Evolutionary conservation across 2,888 invertebrate genomes (phyloP), one percentile per base, ranked within the genome.

Genomic region (Hydrotaea diabolus): DNA sequence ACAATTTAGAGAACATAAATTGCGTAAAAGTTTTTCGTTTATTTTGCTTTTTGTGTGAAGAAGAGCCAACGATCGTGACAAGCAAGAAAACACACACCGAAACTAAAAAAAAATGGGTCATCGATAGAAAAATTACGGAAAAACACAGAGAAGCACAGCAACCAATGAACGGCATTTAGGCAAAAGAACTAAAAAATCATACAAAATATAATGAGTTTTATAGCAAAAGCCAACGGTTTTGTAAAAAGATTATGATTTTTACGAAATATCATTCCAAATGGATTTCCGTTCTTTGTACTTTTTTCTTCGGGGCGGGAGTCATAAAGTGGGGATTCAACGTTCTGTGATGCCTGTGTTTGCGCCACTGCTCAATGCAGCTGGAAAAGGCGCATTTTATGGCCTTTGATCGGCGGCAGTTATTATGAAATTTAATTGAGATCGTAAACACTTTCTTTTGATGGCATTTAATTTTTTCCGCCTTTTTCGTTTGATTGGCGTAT

Each of bases 1-100:
- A 49, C 79, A 85, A 85, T 85, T 85, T 77, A 82, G 53, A 82
- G 69, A 85, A 80, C 71, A 82, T 77, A 85, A 80, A 85, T 80
- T 85, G 69, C 79, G 77, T 82, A 79, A 82, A 81, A 79, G 64
- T 57, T 13, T 15, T 66, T 15, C 69, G 13, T 69, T 31, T 31
- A 31, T 31, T 31, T 31, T 31, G 3, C 21, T 21, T 15, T n/a
- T 19, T 8, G 17, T 21, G 8, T 15, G 36, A 62, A 62, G 31
- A 62, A n/a, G n/a, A 15, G 36, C 62, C 62, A 31, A 62, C 8
- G 21, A 69, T 23, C 15, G 46, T 46, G 46, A 69, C 43, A 69
- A 69, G 66, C 7, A 43, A 43, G 66, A 17, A 66, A 43, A 39
- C 17, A 15, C 19, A 19, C 19, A 46, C 13, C 39, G n/a, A 62